Base-by-base conservation (phyloP, 2,797 vertebrate genomes). In the Erpetoichthys calabaricus region DNA sequence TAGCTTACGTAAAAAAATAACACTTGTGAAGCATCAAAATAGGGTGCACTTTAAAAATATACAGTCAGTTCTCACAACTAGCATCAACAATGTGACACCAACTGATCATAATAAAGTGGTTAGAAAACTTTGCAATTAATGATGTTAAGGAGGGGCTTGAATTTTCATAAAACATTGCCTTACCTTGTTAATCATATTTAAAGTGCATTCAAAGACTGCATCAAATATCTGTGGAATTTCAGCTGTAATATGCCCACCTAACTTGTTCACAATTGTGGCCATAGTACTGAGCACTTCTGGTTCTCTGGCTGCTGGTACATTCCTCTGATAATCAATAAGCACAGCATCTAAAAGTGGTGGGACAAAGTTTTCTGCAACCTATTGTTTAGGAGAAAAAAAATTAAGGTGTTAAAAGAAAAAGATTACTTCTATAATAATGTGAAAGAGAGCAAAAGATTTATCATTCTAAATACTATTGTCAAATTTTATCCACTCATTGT, bases 141-240 rank as follows among this genome's bases (percentile, higher is more conserved):
- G 25, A 1, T 25, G 25, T 25, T 25, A 25, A 25, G 25, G 2
- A 25, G 25, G 25, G 25, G 25, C 2, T 25, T 25, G 25, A 25
- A 25, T 25, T 25, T 25, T 25, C 25, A 25, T 25, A 25, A 25
- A 25, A 25, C 25, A 25, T 25, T 25, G 25, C 25, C 66, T 59
- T 74, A 96, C 94, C 87, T 98, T 98, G 80, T 98, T 98, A 82
- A 98, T 98, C 94, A 98, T 98, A 78, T 97, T 97, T 58, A 98
- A 84, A 0, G 94, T 98, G 84, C 94, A 98, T 77, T 98, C 94
- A 64, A 98, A 98, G 63, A 98, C 93, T 51, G 94, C 94, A 67
- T 98, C 94, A 65, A 98, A 98, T 78, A 98, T 98, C 79, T 98
- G 94, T 64, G 94, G 94, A 77, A 98, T 97, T 82, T 97, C 93